These are phyloP conservation scores for Rhinolophus sinicus DNA, from an alignment of 2,113 vertebrate species.

Conservation along the genomic window DNA sequence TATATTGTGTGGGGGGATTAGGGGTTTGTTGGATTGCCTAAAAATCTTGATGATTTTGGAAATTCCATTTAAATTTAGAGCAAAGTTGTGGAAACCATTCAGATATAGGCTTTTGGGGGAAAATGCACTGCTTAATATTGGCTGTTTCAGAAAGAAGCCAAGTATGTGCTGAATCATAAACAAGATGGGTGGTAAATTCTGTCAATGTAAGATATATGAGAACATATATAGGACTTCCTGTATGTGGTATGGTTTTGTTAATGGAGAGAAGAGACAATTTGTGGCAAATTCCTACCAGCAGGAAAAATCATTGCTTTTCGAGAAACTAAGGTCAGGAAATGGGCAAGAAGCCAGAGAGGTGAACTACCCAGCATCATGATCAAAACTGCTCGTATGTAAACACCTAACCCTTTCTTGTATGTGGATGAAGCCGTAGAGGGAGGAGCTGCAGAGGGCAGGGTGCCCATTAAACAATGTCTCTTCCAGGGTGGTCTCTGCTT, in stretches of 20 bases:
- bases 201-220: not conserved
- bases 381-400: not conserved
- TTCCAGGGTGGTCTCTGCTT: not conserved
- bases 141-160: conserved; percentile 4
- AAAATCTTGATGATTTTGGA: conserved; percentile 41
- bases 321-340: conserved; percentile 28
- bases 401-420: not conserved
- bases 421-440: not conserved
- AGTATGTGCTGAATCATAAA: not conserved
- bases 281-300: not conserved
- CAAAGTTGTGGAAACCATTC: not conserved
- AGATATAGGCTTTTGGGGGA: not conserved
- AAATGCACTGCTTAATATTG: not conserved
- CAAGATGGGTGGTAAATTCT: not conserved
- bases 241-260: conserved; percentile 1
- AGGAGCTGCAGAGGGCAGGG: not conserved
- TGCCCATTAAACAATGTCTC: not conserved
- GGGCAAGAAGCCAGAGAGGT: not conserved
- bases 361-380: not conserved
- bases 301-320: conserved; percentile 29
- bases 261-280: not conserved
- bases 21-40: not conserved
- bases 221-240: not conserved
- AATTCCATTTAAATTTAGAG: conserved; percentile 46
- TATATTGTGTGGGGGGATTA: not conserved